Evolutionary conservation across 2,797 vertebrate species (phyloP).

Genomic region (Myotis pilosus): DNA sequence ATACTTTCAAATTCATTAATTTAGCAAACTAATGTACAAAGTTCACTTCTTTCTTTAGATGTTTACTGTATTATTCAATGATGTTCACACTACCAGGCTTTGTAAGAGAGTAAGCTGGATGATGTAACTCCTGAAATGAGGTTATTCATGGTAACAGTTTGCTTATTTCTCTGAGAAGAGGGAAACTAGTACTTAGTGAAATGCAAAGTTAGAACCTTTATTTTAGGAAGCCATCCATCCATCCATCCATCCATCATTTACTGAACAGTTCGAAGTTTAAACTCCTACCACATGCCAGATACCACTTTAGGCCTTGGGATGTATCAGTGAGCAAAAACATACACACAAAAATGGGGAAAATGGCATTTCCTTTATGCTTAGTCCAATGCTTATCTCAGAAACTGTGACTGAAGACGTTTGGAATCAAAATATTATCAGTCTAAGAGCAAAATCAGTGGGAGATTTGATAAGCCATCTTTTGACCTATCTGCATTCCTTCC

Average conservation of each 20-base stretch:
- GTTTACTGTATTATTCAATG: background rate
- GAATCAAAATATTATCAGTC: constrained; percentile 17
- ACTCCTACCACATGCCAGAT: background rate
- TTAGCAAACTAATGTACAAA: background rate
- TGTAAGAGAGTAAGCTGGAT: background rate
- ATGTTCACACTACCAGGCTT: background rate
- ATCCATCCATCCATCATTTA: background rate
- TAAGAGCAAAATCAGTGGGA: background rate
- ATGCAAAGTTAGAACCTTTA: background rate
- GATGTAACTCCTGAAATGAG: background rate
- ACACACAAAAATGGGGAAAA: background rate
- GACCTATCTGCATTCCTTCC: background rate
- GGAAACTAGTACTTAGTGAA: background rate
- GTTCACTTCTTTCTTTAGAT: background rate
- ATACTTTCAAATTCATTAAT: background rate
- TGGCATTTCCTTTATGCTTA: background rate
- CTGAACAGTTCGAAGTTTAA: background rate
- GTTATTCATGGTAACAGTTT: background rate
- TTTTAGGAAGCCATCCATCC: background rate
- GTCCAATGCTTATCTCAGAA: background rate
- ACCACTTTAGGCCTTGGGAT: background rate
- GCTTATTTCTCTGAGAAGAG: background rate
- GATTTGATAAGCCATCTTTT: background rate
- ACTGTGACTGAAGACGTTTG: background rate
- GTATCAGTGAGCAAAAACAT: background rate